A percentile compares a stretch with the other conserved stretches of the same genome.
Evolutionary conservation across 2,888 invertebrate genomes (phyloP).

Genomic region (Andrena bucephala): DNA sequence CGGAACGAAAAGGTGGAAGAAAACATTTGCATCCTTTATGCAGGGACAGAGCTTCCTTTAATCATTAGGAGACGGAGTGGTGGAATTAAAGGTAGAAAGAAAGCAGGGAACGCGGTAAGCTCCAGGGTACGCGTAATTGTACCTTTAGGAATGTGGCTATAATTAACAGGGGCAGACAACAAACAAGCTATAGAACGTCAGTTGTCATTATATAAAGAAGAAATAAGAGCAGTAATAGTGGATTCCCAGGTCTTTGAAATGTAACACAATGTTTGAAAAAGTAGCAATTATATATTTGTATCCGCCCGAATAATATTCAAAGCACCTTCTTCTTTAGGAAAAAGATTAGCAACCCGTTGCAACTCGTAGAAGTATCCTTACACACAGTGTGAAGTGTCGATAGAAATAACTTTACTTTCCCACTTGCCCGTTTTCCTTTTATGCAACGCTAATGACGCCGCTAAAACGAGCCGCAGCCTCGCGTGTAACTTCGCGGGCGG

Average conservation of each 20-base stretch:
- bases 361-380: not conserved
- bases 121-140: not conserved
- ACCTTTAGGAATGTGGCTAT: too few relatives aligned
- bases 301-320: too few relatives aligned
- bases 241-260: too few relatives aligned
- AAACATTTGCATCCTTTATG: slow-evolving; percentile 45
- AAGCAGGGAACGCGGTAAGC: not conserved
- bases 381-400: slow-evolving; percentile 29
- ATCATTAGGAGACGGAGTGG: slow-evolving; percentile 18
- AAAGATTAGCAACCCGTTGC: not conserved
- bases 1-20: slow-evolving; percentile 31
- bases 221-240: too few relatives aligned
- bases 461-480: slow-evolving; percentile 39
- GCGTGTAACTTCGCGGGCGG: slow-evolving; percentile 37
- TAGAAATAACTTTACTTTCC: slow-evolving; percentile 50
- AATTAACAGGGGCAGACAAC: too few relatives aligned
- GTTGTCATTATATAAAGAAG: too few relatives aligned
- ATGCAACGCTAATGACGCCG: slow-evolving; percentile 61
- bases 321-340: not conserved
- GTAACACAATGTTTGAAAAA: too few relatives aligned
- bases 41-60: slow-evolving; percentile 17
- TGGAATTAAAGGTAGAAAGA: slow-evolving; percentile 26
- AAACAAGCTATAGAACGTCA: too few relatives aligned
- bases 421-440: slow-evolving; percentile 51
- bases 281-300: too few relatives aligned